A percentile compares a stretch with the other conserved stretches of the same genome.
Conservation (phyloP, 2,113 vertebrate species). For the Promerops cafer region DNA sequence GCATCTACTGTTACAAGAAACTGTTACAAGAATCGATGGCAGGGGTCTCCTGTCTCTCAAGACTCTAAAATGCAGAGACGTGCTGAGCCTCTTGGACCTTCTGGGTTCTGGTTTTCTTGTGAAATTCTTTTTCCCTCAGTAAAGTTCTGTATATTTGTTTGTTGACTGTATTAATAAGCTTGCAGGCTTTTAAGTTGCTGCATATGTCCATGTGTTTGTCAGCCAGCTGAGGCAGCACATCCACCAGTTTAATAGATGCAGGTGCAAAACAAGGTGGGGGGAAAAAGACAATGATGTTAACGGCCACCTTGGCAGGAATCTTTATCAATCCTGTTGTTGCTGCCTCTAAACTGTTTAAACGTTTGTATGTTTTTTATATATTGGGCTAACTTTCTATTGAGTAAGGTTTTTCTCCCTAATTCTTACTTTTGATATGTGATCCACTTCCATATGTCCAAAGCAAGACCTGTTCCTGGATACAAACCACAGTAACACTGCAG, state of each 20-base stretch:
- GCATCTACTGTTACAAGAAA: conserved; percentile 70
- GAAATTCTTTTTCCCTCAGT: conserved; percentile 30
- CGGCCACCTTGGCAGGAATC: conserved; percentile 54
- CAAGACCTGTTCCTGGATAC: conserved; percentile 15
- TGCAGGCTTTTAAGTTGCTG: conserved; percentile 53
- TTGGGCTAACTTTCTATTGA: conserved; percentile 71
- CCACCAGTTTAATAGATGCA: conserved; percentile 43
- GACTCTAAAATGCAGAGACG: conserved; percentile 57
- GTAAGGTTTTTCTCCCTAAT: conserved; percentile 60
- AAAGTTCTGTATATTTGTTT: conserved; percentile 74
- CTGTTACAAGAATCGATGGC: conserved; percentile 59
- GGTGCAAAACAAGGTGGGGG: conserved; percentile 45
- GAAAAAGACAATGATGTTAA: background rate
- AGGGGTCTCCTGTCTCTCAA: conserved; percentile 34
- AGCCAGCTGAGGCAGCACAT: conserved; percentile 55
- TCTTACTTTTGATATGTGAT: conserved; percentile 66
- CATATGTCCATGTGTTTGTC: conserved; percentile 46
- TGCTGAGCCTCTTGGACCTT: conserved; percentile 67
- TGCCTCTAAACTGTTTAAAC: conserved; percentile 67
- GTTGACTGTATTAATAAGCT: conserved; percentile 68
- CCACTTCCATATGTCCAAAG: conserved; percentile 36
- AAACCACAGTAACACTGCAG: background rate
- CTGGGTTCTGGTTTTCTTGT: conserved; percentile 56
- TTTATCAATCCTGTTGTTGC: conserved; percentile 54
- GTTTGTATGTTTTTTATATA: conserved; percentile 75